Evolutionary conservation across 2,113 vertebrate species (phyloP), one percentile per base, ranked within the genome.

Genomic region (Excalfactoria chinensis): DNA sequence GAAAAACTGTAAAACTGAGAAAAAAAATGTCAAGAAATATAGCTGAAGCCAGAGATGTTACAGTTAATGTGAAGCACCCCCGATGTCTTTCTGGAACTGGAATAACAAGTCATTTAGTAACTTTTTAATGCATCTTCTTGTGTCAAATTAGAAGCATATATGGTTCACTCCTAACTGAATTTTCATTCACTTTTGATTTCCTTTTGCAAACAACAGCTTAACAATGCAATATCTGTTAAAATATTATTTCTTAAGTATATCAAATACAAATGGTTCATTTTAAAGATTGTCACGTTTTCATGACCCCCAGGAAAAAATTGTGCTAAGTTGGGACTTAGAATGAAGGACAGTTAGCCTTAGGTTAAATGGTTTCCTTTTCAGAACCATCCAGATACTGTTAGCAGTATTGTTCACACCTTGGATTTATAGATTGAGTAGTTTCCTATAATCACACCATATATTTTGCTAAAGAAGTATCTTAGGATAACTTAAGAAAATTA

Each of bases 51-150:
- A 73, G 67, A 6, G 20, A 73, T 86, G 88, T 91, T 89, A 21
- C 16, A 9, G 87, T 76, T 86, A 55, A 14, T 18, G 9, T 74
- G 40, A 72, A 78, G 17, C 34, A 13, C 53, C 68, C 46, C 60
- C 28, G 77, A 68, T 77, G 20, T 84, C 60, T 86, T 88, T 88
- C 72, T 81, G 35, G 56, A 81, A 51, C 15, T 53, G 20, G 62
- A 84, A 84, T 80, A 88, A 82, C 0, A 0, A 73, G 59, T 83
- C 9, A 19, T 89, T 76, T 82, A 63, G 60, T 84, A 58, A 64
- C 62, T 95, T 96, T 69, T 82, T 69, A 88, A 80, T 93, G 69
- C 19, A n/a, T 88, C 19, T 68, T 71, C 32, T 11, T 49, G 7
- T 81, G 87, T 95, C 48, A 72, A 74, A 77, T 94, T 86, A 86